Conservation (phyloP, 2,888 invertebrate genomes). For the Meteorus cinctellus region DNA sequence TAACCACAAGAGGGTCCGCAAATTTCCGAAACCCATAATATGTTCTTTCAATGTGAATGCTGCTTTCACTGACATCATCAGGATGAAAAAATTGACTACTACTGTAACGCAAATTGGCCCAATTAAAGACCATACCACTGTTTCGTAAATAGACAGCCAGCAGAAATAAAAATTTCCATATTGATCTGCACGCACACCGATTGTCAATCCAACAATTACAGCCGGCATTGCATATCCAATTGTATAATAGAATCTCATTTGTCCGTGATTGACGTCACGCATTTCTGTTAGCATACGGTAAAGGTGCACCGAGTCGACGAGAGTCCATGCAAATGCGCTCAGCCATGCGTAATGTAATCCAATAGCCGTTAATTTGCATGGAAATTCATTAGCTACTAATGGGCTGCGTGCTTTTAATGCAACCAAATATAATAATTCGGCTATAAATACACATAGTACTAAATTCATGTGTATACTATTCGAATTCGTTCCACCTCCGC, state of each 20-base stretch:
- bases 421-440: slow-evolving; percentile 88
- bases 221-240: slow-evolving; percentile 95
- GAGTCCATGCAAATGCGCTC: slow-evolving; percentile 91
- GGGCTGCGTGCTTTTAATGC: slow-evolving; percentile 88
- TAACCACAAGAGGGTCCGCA: slow-evolving; percentile 88
- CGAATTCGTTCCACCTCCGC: slow-evolving; percentile 91
- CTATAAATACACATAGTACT: slow-evolving; percentile 91
- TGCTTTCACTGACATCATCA: slow-evolving; percentile 90
- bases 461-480: slow-evolving; percentile 96
- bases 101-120: slow-evolving; percentile 90
- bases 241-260: slow-evolving; percentile 93
- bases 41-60: slow-evolving; percentile 94
- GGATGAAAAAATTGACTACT: slow-evolving; percentile 84
- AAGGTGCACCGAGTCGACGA: slow-evolving; percentile 93
- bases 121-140: slow-evolving; percentile 96
- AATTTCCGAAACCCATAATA: slow-evolving; percentile 82
- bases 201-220: slow-evolving; percentile 90
- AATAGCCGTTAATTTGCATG: slow-evolving; percentile 92
- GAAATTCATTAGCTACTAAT: slow-evolving; percentile 89
- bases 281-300: slow-evolving; percentile 96
- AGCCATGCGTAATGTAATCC: slow-evolving; percentile 95
- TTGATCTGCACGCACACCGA: slow-evolving; percentile 94
- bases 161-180: slow-evolving; percentile 96
- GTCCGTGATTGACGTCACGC: slow-evolving; percentile 96
- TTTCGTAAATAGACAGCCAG: slow-evolving; percentile 95